Evolutionary conservation across 2,888 invertebrate species (phyloP).

Genomic region (Lamproptera curius): DNA sequence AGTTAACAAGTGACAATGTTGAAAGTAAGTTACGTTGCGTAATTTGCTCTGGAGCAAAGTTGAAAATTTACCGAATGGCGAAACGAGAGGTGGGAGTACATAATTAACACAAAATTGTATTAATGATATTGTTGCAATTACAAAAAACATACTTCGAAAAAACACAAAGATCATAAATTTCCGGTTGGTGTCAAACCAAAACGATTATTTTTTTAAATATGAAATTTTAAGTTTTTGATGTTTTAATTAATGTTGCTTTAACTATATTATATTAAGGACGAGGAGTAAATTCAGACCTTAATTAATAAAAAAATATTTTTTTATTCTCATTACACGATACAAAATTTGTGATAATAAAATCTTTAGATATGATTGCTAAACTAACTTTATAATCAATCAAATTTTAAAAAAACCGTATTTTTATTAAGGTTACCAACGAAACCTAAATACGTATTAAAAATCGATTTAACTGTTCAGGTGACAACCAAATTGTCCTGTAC

Average conservation of each 20-base stretch:
- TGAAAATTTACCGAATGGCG: too few relatives aligned
- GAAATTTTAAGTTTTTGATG: too few relatives aligned
- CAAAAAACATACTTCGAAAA: too few relatives aligned
- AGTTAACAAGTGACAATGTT: slow-evolving; percentile 9
- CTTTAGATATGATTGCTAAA: neutral
- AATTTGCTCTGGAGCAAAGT: neutral
- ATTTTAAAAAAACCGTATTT: neutral
- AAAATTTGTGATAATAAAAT: neutral
- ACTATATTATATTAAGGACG: too few relatives aligned
- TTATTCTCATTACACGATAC: neutral
- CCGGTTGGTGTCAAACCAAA: too few relatives aligned
- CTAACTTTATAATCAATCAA: neutral
- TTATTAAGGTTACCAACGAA: neutral
- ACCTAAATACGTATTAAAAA: neutral
- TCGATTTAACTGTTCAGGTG: neutral
- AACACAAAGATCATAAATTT: too few relatives aligned
- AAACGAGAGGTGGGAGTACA: too few relatives aligned
- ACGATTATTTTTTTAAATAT: too few relatives aligned
- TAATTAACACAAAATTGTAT: too few relatives aligned
- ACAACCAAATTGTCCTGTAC: slow-evolving; percentile 22
- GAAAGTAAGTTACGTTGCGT: slow-evolving; percentile 15
- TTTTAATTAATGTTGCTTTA: too few relatives aligned
- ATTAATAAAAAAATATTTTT: neutral
- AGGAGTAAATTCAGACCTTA: too few relatives aligned
- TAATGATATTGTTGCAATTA: too few relatives aligned